Conservation (phyloP, 2,113 vertebrate genomes). For the Manacus vitellinus region DNA sequence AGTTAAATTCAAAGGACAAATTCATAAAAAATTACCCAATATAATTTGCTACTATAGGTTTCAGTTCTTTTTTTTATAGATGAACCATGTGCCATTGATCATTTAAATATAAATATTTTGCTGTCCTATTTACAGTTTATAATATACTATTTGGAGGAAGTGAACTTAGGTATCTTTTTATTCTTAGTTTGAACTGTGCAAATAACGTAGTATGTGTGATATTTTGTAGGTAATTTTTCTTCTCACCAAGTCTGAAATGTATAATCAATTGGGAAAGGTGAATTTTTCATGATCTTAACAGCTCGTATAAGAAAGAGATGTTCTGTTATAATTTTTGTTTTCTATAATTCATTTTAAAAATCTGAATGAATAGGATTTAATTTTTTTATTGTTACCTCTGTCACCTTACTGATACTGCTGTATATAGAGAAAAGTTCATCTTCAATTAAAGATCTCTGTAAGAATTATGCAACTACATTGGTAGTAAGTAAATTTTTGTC, state of each 20-base stretch:
- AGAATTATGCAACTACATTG: background rate
- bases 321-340: background rate
- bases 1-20: background rate
- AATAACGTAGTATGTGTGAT: background rate
- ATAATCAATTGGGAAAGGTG: background rate
- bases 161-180: background rate
- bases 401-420: background rate
- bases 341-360: background rate
- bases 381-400: background rate
- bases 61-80: background rate
- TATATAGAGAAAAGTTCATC: background rate
- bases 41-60: background rate
- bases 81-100: background rate
- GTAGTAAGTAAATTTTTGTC: background rate
- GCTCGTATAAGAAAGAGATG: background rate
- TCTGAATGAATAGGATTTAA: background rate
- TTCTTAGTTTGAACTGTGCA: background rate
- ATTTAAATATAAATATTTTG: background rate
- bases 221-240: background rate
- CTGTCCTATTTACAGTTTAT: background rate
- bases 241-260: background rate
- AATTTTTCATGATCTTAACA: background rate
- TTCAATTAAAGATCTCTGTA: background rate
- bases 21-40: background rate
- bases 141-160: background rate